Conservation (phyloP, 2,113 vertebrate species). For the Centrocercus urophasianus region DNA sequence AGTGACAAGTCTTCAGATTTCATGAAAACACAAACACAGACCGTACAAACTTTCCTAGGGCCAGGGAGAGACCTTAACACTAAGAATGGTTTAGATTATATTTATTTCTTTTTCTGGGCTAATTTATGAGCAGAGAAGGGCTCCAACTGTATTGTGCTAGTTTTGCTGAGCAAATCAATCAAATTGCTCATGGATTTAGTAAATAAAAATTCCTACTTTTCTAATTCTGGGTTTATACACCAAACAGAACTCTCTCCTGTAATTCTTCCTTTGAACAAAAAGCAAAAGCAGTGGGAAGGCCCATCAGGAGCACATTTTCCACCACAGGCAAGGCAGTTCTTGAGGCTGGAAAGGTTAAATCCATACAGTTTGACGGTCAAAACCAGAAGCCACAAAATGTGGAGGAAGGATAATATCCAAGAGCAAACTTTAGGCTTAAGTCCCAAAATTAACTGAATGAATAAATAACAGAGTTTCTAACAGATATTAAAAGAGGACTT, state of each 20-base stretch:
- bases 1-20: neutral
- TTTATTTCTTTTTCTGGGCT: neutral
- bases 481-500: neutral
- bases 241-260: neutral
- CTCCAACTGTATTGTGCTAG: neutral
- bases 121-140: neutral
- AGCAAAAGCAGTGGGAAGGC: neutral
- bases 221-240: neutral
- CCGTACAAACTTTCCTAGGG: neutral
- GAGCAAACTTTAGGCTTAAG: neutral
- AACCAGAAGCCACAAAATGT: neutral
- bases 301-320: neutral
- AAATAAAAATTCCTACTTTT: constrained; percentile 5
- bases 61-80: neutral
- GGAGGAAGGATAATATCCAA: neutral
- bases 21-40: neutral
- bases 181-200: neutral
- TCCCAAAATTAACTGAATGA: neutral
- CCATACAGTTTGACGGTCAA: neutral
- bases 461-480: neutral
- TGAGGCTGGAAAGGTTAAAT: neutral
- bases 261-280: constrained; percentile 5
- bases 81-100: neutral
- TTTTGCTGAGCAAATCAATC: neutral
- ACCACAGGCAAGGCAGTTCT: neutral